These are phyloP conservation scores for Drosophila nikananu DNA, from an alignment of 1,140 invertebrate species.

Conservation along the genomic window DNA sequence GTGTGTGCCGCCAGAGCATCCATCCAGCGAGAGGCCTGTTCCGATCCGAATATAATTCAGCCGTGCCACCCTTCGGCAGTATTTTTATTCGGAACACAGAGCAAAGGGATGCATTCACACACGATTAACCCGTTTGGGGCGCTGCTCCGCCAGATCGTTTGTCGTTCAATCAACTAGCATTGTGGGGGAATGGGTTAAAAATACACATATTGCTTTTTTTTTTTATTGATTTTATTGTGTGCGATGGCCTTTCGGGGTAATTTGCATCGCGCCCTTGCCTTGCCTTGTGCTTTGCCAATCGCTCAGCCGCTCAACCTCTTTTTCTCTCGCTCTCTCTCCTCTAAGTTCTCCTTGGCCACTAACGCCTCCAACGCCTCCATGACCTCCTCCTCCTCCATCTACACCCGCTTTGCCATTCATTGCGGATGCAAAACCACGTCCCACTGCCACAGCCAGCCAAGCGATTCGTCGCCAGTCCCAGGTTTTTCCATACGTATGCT, in stretches of 20 bases:
- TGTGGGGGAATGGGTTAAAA: conserved; percentile 33
- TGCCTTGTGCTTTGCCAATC: conserved; percentile 25
- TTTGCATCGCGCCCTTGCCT: conserved; percentile 46
- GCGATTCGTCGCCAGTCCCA: conserved; percentile 14
- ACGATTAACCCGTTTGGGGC: conserved; percentile 32
- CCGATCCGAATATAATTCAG: conserved; percentile 15
- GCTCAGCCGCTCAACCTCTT: conserved; percentile 5
- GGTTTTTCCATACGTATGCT: conserved; percentile 52
- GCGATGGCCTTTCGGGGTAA: conserved; percentile 45
- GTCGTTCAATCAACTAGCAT: conserved; percentile 25
- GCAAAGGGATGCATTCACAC: conserved; percentile 36
- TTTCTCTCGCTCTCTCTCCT: background rate
- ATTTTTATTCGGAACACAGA: conserved; percentile 13
- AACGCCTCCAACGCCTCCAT: conserved; percentile 3
- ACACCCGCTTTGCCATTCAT: conserved; percentile 14
- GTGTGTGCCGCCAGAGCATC: background rate
- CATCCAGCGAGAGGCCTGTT: conserved; percentile 5
- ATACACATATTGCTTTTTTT: conserved; percentile 28
- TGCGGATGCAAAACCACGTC: conserved; percentile 66
- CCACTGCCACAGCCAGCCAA: background rate
- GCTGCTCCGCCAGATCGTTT: conserved; percentile 5
- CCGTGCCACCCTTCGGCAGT: conserved; percentile 1
- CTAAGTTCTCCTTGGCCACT: conserved; percentile 6
- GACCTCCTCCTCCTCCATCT: background rate
- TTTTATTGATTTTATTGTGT: conserved; percentile 49